Base-by-base conservation (phyloP, 2,113 vertebrate species). In the Pteronura brasiliensis region DNA sequence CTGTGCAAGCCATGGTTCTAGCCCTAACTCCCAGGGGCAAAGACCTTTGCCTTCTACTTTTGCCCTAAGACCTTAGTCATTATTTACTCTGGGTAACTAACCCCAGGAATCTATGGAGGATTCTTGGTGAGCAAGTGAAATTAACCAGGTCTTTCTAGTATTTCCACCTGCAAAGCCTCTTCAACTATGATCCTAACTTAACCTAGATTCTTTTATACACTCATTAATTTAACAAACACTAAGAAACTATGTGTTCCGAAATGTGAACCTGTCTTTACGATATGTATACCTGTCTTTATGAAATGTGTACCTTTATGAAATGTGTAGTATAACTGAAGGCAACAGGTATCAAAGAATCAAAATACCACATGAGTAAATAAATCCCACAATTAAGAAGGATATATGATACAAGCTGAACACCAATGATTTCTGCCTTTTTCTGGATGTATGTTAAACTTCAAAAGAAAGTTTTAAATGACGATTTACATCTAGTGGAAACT, bases 311-410 rank as follows among this genome's bases (percentile, higher is more conserved):
- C 59, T 65, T 97, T 94, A 72, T 39, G 59, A 94, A 96, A 84
- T n/a, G 36, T 81, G 1, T 49, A 57, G n/a, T 72, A 63, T 76
- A 77, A 89, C 0, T 90, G 55, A 96, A 93, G 20, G 14, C 87
- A n/a, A 93, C 52, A 81, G 31, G 20, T 14, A 52, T 65, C 52
- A 77, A 61, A 89, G 77, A 93, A 76, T 59, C 39, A 92, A 93
- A 93, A 93, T 31, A 18, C 6, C 52, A 79, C 13, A 36, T 13
- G 93, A 93, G 79, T 74, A 97, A 97, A 81, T 86, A 93, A 85
- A 94, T 91, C 21, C 36, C 76, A 88, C 59, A 69, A 23, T 65
- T 71, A 86, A 49, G 23, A 94, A 52, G 44, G 47, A 12, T 61
- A 47, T 55, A 52, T 13, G 8, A 72, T 72, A 36, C 21, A 52